Percentiles rank a stretch among this genome's conserved stretches.
phyloP scores from a whole-genome alignment of 2,797 vertebrate species.

The Mareca penelope region DNA sequence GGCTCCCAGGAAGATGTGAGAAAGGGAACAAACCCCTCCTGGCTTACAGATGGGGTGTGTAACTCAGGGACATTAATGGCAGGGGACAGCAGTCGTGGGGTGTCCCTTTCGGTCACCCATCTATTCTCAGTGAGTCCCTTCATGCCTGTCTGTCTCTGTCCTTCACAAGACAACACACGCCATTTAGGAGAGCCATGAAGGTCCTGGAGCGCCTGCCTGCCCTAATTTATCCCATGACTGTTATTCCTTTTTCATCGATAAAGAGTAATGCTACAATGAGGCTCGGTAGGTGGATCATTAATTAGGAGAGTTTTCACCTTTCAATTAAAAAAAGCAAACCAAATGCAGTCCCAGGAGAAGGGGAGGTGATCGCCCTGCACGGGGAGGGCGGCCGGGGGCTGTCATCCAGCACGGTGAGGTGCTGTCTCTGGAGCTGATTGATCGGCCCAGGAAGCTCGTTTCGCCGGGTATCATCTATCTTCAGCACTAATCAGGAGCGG shows the following conservation, averaged over 20 bases:
- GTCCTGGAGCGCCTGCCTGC: background rate
- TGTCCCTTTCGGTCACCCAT: background rate
- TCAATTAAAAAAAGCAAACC: constrained; percentile 41
- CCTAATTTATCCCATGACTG: background rate
- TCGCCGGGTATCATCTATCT: constrained; percentile 37
- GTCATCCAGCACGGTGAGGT: background rate
- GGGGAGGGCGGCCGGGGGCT: background rate
- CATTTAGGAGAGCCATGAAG: background rate
- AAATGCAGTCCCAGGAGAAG: background rate
- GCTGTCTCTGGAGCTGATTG: background rate
- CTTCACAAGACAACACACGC: background rate
- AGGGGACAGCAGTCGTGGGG: background rate
- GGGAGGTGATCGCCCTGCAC: background rate
- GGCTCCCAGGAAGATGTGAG: background rate
- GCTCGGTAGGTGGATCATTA: constrained; percentile 13
- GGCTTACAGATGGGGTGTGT: background rate
- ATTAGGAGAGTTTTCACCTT: constrained; percentile 55
- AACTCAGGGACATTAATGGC: background rate
- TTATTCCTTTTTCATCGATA: constrained; percentile 42
- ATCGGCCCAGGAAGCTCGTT: constrained; percentile 36
- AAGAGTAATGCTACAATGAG: constrained; percentile 38
- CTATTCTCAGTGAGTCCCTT: background rate
- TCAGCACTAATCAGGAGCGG: constrained; percentile 1
- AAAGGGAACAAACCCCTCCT: background rate
- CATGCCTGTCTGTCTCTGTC: background rate